Conservation (phyloP, 35 echinoderm and acorn worm species). For the Ophiothrix spiculata region DNA sequence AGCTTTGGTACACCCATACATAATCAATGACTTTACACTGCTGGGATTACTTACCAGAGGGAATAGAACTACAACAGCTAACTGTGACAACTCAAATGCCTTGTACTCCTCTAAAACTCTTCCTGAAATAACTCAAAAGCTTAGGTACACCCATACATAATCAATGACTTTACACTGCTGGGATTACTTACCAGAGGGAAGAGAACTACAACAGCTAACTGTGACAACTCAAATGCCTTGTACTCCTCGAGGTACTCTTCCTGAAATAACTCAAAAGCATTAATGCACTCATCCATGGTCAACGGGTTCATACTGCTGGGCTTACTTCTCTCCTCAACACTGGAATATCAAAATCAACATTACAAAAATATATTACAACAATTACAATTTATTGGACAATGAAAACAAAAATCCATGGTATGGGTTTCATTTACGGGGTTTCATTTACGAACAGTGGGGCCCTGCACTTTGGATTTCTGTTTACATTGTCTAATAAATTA, state of each 20-base stretch:
- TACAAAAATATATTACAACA: no score
- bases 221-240: conserved; percentile 77
- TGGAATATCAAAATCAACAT: conserved; percentile 8
- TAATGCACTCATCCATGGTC: conserved; percentile 61
- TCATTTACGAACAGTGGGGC: no score
- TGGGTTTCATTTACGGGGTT: no score
- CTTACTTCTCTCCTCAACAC: conserved; percentile 65
- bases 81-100: conserved; percentile 75
- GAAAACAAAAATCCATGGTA: no score
- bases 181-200: conserved; percentile 80
- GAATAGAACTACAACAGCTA: conserved; percentile 67
- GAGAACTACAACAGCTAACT: conserved; percentile 57
- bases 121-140: conserved; percentile 49
- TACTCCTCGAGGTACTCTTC: conserved; percentile 69
- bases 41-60: conserved; percentile 77
- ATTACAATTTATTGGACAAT: no score
- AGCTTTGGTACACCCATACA: conserved; percentile 63
- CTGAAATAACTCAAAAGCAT: conserved; percentile 52
- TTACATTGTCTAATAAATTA: no score
- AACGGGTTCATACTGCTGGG: conserved; percentile 39
- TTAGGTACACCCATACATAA: conserved; percentile 62
- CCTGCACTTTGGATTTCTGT: no score
- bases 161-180: neutral
- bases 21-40: conserved; percentile 30
- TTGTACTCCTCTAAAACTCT: conserved; percentile 74